Evolutionary conservation across 2,888 invertebrate species (phyloP).

Genomic region (Psylliodes chrysocephalus): DNA sequence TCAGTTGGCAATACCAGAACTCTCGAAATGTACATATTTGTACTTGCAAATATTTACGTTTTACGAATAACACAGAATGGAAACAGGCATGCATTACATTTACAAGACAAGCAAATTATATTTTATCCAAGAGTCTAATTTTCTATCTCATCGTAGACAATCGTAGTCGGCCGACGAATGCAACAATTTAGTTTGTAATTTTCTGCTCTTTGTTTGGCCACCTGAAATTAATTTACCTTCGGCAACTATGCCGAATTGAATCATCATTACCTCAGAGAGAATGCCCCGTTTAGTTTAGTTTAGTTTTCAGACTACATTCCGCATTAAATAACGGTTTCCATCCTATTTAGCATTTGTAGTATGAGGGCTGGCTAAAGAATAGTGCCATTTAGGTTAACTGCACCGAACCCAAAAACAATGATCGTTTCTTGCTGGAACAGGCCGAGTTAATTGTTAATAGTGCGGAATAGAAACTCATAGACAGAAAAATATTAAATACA

Average conservation of each 20-base stretch:
- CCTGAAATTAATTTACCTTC: slow-evolving; percentile 7
- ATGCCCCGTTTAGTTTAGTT: no score
- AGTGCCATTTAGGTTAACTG: neutral
- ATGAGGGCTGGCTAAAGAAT: neutral
- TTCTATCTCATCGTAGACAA: neutral
- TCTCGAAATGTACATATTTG: no score
- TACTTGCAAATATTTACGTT: no score
- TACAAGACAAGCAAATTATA: no score
- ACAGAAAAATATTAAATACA: no score
- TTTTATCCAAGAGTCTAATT: neutral
- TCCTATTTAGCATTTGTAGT: slow-evolving; percentile 4
- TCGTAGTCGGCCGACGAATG: neutral
- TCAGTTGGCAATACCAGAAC: no score
- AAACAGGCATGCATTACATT: no score
- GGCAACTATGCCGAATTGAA: slow-evolving; percentile 12
- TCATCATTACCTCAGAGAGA: slow-evolving; percentile 4
- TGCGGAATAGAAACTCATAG: no score
- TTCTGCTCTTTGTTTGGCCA: neutral
- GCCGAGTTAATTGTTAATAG: no score
- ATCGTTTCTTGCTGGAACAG: no score
- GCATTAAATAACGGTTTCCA: slow-evolving; percentile 10
- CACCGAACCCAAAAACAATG: no score
- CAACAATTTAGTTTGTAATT: slow-evolving; percentile 6
- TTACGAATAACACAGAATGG: no score
- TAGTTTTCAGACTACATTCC: slow-evolving; percentile 5